Base-by-base conservation (phyloP, 1,140 invertebrate species). In the Zaprionus ornatus region DNA sequence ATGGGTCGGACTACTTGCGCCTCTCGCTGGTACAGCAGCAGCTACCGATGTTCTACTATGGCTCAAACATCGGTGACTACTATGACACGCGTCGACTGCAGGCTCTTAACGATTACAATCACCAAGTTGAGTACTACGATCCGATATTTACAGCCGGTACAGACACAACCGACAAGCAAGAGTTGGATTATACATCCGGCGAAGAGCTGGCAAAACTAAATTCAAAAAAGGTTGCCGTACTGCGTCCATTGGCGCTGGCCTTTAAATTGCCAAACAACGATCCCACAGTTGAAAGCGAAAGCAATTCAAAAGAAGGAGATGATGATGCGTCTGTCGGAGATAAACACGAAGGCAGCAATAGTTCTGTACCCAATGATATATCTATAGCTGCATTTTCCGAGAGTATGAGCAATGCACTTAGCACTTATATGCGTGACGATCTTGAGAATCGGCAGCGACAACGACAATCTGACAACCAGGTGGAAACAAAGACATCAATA, bases 371-470 rank as follows among this genome's bases (percentile, higher is more conserved):
- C 13, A 72, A 74, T 2, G 54, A 37, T n/a, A 29, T 15, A 15
- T 17, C 59, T 5, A 40, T 72, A 29, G 25, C 71, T 10, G 13
- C 29, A 1, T 65, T 84, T 68, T 76, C 79, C 0, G 86, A 90
- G 61, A 69, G 71, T 59, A 75, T 85, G 76, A 90, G 83, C 62
- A 91, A 86, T 79, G 50, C 68, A 19, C 59, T 90, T 0, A 77
- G 83, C 29, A 54, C 62, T 10, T 91, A 79, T 21, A 85, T 90
- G 81, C 80, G 71, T n/a, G 83, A 91, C 57, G 86, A 91, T 83
- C 56, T 7, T 5, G 29, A 42, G 12, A 88, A 42, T 7, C 54
- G 25, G 6, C 42, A 60, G 61, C 78, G 79, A 2, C 71, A 82
- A 37, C 83, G 86, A 0, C 69, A 75, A 19, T 42, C 66, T 7